Percentiles rank a stretch among this genome's conserved stretches.
Evolutionary conservation across 2,888 invertebrate species (phyloP).

Genomic region (Hemicrepidius hirtus): DNA sequence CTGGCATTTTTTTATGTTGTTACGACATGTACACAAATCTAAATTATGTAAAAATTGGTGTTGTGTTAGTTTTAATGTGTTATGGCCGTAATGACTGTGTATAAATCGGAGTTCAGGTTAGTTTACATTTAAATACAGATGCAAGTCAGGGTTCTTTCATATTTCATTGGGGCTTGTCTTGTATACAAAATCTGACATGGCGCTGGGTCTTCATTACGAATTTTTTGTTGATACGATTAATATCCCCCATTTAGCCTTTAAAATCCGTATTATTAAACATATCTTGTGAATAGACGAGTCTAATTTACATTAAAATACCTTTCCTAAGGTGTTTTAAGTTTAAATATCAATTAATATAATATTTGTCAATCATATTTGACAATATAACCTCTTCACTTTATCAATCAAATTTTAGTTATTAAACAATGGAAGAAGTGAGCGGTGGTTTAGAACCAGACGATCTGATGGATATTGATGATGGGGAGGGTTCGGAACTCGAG

Average conservation of each 20-base stretch:
- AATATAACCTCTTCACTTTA: conserved; percentile 34
- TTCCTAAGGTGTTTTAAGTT: background rate
- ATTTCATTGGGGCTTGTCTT: conserved; percentile 49
- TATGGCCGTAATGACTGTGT: conserved; percentile 37
- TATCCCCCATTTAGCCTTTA: conserved; percentile 5
- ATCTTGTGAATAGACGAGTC: background rate
- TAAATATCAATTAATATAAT: background rate
- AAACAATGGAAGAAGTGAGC: conserved; percentile 69
- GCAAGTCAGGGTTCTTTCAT: conserved; percentile 24
- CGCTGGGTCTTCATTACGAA: conserved; percentile 56
- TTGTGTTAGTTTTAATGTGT: conserved; percentile 57
- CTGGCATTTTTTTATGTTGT: conserved; percentile 72
- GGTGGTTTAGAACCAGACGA: conserved; percentile 73
- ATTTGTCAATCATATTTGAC: conserved; percentile 8
- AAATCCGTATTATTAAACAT: background rate
- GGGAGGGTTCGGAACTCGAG: conserved; percentile 84
- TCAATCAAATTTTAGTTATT: conserved; percentile 27
- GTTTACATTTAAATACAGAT: conserved; percentile 22
- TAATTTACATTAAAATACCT: background rate
- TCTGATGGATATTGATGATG: conserved; percentile 84
- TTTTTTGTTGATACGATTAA: conserved; percentile 25
- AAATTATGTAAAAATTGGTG: conserved; percentile 70
- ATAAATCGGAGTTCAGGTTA: conserved; percentile 47
- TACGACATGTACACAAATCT: conserved; percentile 74
- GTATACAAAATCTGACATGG: conserved; percentile 62